These are phyloP conservation scores for Labeo catla DNA, from an alignment of 2,113 vertebrate species.

Conservation along the genomic window DNA sequence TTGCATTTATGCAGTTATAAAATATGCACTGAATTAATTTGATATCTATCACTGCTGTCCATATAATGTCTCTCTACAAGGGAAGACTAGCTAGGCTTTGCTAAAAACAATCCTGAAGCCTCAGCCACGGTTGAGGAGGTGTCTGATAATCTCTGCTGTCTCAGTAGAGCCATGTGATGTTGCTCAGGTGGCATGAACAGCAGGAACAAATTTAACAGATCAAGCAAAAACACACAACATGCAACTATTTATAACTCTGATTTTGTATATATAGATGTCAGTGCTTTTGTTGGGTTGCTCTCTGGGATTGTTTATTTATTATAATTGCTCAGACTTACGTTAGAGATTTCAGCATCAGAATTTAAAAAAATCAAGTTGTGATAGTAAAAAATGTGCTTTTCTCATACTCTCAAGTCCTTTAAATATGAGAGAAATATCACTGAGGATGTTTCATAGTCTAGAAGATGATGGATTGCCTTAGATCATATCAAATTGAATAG, in stretches of 20 bases:
- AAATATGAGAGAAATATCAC: not conserved
- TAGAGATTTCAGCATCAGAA: not conserved
- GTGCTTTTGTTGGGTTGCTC: not conserved
- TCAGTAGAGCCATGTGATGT: slow-evolving; percentile 11
- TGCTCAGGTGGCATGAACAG: slow-evolving; percentile 21
- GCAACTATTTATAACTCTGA: slow-evolving; percentile 16
- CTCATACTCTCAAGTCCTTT: not conserved
- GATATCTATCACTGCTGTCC: not conserved
- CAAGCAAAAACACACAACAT: slow-evolving; percentile 9
- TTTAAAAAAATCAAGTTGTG: not conserved
- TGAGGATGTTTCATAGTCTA: not conserved
- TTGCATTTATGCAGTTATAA: not conserved
- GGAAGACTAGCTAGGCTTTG: not conserved
- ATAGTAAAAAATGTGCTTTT: not conserved
- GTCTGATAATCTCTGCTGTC: not conserved
- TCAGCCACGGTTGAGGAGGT: not conserved
- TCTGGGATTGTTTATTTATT: not conserved
- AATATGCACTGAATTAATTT: not conserved
- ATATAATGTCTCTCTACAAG: not conserved
- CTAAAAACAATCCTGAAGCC: not conserved
- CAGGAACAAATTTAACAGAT: slow-evolving; percentile 10
- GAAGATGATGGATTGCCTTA: not conserved
- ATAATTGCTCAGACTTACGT: not conserved
- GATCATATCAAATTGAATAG: not conserved
- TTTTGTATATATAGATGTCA: not conserved